Conservation (phyloP, 2,888 invertebrate species). For the Tipula lateralis region DNA sequence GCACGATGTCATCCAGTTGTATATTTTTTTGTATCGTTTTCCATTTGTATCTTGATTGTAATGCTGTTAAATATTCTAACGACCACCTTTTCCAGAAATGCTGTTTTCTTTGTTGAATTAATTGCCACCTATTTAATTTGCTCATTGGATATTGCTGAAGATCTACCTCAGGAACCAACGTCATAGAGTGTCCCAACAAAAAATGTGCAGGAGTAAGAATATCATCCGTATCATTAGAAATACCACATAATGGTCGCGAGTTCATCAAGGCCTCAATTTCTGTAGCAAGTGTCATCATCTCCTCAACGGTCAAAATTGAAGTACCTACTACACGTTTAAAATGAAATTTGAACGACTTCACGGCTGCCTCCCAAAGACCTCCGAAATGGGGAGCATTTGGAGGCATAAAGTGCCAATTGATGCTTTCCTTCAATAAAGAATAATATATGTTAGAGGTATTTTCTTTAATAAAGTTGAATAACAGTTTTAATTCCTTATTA, state of each 20-base stretch:
- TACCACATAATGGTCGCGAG: conserved; percentile 39
- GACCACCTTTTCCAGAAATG: conserved; percentile 37
- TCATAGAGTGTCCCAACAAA: conserved; percentile 7
- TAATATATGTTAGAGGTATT: conserved; percentile 28
- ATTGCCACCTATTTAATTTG: conserved; percentile 38
- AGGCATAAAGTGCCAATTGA: not conserved
- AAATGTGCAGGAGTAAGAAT: conserved; percentile 34
- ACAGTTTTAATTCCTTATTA: not conserved
- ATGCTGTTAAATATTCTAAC: conserved; percentile 36
- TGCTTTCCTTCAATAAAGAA: not conserved
- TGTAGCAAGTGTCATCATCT: conserved; percentile 39
- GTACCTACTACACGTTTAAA: conserved; percentile 36
- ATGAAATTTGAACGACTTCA: not conserved
- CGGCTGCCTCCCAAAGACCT: not conserved
- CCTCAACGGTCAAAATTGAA: conserved; percentile 38
- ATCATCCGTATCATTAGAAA: conserved; percentile 34
- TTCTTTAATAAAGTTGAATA: not conserved
- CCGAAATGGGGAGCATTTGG: not conserved
- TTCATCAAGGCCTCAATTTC: conserved; percentile 42
- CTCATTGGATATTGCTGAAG: conserved; percentile 32
- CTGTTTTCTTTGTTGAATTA: conserved; percentile 36
- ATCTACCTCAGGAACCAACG: conserved; percentile 36
- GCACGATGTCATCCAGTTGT: conserved; percentile 35
- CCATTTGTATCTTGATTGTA: conserved; percentile 38
- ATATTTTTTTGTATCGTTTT: conserved; percentile 28